Conservation (phyloP, 1,140 invertebrate species). For the Euwallacea fornicatus region DNA sequence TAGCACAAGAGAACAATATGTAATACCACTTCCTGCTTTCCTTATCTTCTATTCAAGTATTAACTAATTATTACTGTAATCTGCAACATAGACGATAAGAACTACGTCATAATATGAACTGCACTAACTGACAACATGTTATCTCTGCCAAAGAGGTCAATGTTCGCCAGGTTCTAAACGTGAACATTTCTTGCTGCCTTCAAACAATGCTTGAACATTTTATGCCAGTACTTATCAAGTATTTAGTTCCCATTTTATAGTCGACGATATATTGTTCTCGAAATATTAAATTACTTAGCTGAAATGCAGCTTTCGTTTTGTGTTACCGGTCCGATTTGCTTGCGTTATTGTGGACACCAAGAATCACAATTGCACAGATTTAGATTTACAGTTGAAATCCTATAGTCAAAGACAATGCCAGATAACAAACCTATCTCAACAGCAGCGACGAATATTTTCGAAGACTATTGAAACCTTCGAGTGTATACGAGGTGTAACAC, state of each 20-base stretch:
- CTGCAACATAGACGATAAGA: too few species aligned
- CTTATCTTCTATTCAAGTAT: too few species aligned
- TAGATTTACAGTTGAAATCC: not conserved
- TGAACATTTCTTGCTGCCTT: not conserved
- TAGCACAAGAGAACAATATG: too few species aligned
- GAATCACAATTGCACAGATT: not conserved
- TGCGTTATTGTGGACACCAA: not conserved
- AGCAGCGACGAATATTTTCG: not conserved
- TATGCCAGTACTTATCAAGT: slow-evolving; percentile 11
- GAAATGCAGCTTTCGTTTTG: not conserved
- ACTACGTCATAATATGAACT: too few species aligned
- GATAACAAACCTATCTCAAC: not conserved
- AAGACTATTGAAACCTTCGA: not conserved
- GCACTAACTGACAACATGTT: not conserved
- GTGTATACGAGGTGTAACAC: slow-evolving; percentile 13
- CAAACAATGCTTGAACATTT: not conserved
- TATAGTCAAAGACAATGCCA: not conserved
- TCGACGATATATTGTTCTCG: slow-evolving; percentile 3
- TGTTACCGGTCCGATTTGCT: not conserved
- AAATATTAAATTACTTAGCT: slow-evolving; percentile 8
- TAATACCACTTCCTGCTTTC: too few species aligned
- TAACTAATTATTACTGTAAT: too few species aligned
- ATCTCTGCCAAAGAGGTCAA: slow-evolving; percentile 8
- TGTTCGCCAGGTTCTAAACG: slow-evolving; percentile 3
- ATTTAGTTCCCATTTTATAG: slow-evolving; percentile 8